Base-by-base conservation (phyloP, 2,888 invertebrate genomes). In the Bugula neritina region DNA sequence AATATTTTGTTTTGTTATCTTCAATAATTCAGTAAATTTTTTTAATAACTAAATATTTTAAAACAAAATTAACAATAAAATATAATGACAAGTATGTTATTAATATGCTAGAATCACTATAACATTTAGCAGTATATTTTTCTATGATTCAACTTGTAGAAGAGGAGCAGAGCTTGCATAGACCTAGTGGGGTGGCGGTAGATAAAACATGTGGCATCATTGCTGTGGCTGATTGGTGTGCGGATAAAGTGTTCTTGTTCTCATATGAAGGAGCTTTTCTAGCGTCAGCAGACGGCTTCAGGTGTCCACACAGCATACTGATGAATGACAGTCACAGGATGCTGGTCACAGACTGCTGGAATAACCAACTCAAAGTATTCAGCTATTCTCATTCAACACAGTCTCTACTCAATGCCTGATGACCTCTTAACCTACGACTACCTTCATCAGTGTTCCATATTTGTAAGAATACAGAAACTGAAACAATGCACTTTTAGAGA, bases 321-420 rank as follows among this genome's bases (percentile, higher is more conserved):
- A 63, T 63, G 10, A 63, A 63, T 63, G 63, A 31, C 5, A 29
- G 31, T n/a, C 63, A 63, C 63, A 63, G 63, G n/a, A 21, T 63
- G 13, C 31, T 63, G 34, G 63, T 63, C 34, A 29, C 63, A 13
- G 63, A 63, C 31, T 63, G 31, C 34, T 63, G 63, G 63, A 63
- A 63, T n/a, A 63, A 63, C n/a, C 63, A 63, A n/a, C 27, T 63
- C 27, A 63, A 63, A 34, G 63, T 63, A 13, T 63, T 63, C 34
- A 34, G 31, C 63, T 63, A 63, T 43, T 43, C 43, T 43, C 43
- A n/a, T n/a, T n/a, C n/a, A n/a, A n/a, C n/a, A n/a, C n/a, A n/a
- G n/a, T n/a, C n/a, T n/a, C n/a, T n/a, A n/a, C n/a, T n/a, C n/a
- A n/a, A n/a, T n/a, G n/a, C n/a, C n/a, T n/a, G n/a, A n/a, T n/a